Evolutionary conservation across 2,888 invertebrate genomes (phyloP), one percentile per base, ranked within the genome.

Genomic region (Holacanthella duospinosa): DNA sequence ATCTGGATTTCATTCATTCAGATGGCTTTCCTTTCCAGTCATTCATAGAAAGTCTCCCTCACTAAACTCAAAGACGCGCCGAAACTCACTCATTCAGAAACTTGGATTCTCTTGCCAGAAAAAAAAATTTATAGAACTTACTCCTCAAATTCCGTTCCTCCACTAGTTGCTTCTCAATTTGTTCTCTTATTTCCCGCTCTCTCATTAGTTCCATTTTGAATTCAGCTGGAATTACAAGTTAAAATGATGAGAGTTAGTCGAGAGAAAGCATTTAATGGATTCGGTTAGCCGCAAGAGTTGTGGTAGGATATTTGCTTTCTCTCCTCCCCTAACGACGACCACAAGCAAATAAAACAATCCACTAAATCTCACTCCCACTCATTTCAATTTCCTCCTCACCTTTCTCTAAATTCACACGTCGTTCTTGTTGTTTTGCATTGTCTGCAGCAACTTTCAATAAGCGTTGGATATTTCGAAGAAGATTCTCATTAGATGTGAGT

Each of bases 371-470:
- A 58, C 36, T 16, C 36, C 36, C 36, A 12, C 36, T 36, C 36
- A 48, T 9, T 48, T 21, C 48, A 48, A 9, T 48, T 48, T 44
- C n/a, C 9, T 16, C 24, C 71, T 68, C 82, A 95, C 95, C 93
- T 89, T 93, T 94, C 81, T 95, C 95, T 79, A 92, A 90, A 82
- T 88, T 91, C 79, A 93, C 89, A 80, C 95, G 93, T 73, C 93
- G 82, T 79, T 96, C 95, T 80, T 94, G 93, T 76, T 94, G 93
- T 74, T 94, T 84, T 62, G 94, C 93, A 80, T 94, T 94, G 79
- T 95, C 94, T 1, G 93, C 93, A n/a, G 95, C 95, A 67, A 95
- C 93, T 80, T 95, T 94, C 68, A 95, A 84, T 70, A 95, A 83
- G 61, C 94, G 93, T 79, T 95, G 94, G 76, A 96, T 95, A 79